Evolutionary conservation across 2,888 invertebrate genomes (phyloP).

Genomic region (Chymomyza fuscimana): DNA sequence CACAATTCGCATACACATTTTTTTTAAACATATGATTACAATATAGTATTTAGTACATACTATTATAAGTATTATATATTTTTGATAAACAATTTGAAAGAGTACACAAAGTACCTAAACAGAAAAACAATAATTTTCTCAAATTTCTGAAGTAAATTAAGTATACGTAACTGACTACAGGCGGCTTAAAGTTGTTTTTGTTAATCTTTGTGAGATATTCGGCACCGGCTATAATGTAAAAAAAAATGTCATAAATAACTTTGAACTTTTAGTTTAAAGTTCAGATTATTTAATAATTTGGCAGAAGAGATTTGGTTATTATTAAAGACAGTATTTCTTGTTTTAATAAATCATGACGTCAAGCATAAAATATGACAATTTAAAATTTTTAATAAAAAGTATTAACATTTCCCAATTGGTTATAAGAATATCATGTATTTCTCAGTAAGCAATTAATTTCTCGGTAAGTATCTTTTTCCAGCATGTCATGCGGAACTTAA

Average conservation of each 20-base stretch:
- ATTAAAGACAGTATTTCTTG: no score
- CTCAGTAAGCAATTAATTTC: no score
- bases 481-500: no score
- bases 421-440: no score
- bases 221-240: slow-evolving; percentile 83
- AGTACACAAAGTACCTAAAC: slow-evolving; percentile 28
- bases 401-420: no score
- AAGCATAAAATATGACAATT: no score
- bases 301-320: no score
- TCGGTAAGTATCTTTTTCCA: no score
- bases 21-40: background rate
- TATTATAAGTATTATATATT: slow-evolving; percentile 43
- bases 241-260: background rate
- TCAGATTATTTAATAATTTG: no score
- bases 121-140: slow-evolving; percentile 39
- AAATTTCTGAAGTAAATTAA: slow-evolving; percentile 27
- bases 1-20: slow-evolving; percentile 60
- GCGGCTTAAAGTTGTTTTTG: slow-evolving; percentile 92
- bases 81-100: slow-evolving; percentile 47
- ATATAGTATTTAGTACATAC: slow-evolving; percentile 41
- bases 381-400: no score
- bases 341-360: no score
- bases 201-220: slow-evolving; percentile 90
- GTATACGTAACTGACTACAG: slow-evolving; percentile 80
- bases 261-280: no score